A percentile compares a stretch with the other conserved stretches of the same genome.
These are phyloP conservation scores for Panonychus citri DNA, from an alignment of 1,140 invertebrate species.

Conservation along the genomic window DNA sequence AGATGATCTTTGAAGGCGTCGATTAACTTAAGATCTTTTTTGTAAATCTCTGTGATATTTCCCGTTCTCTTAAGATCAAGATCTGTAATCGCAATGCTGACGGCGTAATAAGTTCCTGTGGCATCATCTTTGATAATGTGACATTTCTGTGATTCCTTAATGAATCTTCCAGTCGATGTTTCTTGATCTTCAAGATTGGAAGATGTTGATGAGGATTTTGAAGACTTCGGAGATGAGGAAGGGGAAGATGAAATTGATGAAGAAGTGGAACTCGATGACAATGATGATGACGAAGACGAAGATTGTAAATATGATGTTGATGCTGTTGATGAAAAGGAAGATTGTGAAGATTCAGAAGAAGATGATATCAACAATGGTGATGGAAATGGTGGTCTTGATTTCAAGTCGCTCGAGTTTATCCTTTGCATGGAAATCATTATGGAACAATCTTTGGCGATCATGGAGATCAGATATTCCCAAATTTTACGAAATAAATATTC, in stretches of 20 bases:
- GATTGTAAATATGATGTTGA: background rate
- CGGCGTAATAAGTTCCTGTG: background rate
- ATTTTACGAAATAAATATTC: background rate
- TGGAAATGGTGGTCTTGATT: background rate
- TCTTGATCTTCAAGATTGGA: too few relatives aligned
- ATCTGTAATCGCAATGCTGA: background rate
- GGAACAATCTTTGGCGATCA: conserved; percentile 12
- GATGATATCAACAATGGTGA: too few relatives aligned
- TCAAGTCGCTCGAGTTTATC: background rate
- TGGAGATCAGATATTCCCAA: conserved; percentile 9
- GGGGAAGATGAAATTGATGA: too few relatives aligned
- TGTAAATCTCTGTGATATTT: background rate
- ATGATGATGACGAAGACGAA: too few relatives aligned
- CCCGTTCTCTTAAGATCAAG: background rate
- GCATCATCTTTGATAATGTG: background rate
- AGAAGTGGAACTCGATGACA: too few relatives aligned
- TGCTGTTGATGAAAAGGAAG: too few relatives aligned
- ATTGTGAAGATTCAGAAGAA: background rate
- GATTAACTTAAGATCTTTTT: background rate
- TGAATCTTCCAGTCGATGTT: background rate
- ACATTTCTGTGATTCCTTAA: background rate
- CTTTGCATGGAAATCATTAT: conserved; percentile 10
- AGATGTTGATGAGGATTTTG: too few relatives aligned
- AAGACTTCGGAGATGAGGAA: too few relatives aligned
- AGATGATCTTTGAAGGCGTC: background rate